Evolutionary conservation across 2,797 vertebrate genomes (phyloP).

Genomic region (Onychomys torridus): DNA sequence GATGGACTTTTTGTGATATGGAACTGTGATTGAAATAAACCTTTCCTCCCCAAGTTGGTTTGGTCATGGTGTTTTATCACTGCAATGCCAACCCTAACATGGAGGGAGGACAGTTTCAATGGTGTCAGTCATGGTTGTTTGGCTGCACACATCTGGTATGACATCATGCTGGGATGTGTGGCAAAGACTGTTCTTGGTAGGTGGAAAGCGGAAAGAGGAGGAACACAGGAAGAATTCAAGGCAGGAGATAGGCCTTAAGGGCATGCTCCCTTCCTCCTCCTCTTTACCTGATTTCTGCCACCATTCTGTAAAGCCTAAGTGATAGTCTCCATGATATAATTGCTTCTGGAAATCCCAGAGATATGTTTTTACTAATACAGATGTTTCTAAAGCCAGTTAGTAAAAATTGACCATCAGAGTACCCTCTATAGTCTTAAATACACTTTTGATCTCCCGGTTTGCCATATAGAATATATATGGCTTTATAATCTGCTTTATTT

Average conservation of each 20-base stretch:
- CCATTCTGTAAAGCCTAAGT: not conserved
- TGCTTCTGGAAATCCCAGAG: not conserved
- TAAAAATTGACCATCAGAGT: not conserved
- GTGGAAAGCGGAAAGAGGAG: not conserved
- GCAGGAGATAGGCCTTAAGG: not conserved
- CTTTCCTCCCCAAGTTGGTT: not conserved
- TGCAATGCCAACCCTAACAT: not conserved
- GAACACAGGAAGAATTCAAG: not conserved
- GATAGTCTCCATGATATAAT: not conserved
- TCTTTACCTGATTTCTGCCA: not conserved
- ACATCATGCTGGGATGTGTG: not conserved
- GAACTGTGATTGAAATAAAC: not conserved
- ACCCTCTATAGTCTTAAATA: not conserved
- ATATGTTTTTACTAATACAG: not conserved
- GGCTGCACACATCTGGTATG: not conserved
- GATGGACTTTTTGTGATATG: not conserved
- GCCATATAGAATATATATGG: not conserved
- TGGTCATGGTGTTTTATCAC: not conserved
- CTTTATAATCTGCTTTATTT: slow-evolving; percentile 26
- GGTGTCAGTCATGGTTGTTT: not conserved
- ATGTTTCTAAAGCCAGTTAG: not conserved
- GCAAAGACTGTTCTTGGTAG: not conserved
- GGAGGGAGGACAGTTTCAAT: not conserved
- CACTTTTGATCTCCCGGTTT: slow-evolving; percentile 38
- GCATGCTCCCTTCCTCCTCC: not conserved